phyloP scores from a whole-genome alignment of 2,113 vertebrate genomes.

The Centropus bengalensis region DNA sequence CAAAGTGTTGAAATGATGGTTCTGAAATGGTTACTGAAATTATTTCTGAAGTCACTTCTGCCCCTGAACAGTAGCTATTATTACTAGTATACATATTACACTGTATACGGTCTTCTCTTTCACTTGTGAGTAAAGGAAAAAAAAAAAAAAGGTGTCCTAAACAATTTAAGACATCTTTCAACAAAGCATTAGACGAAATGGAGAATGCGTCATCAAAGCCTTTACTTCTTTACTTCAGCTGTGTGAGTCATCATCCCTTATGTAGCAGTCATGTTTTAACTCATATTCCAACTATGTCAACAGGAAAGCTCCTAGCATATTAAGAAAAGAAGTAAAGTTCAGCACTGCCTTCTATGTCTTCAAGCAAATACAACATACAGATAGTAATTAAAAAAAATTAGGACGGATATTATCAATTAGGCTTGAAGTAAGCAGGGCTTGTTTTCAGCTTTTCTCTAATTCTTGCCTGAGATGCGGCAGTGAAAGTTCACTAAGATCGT shows the following conservation, averaged over 20 bases:
- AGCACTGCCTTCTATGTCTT: background rate
- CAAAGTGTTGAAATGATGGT: background rate
- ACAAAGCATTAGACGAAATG: background rate
- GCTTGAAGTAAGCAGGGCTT: background rate
- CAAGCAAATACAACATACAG: background rate
- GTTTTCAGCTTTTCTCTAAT: background rate
- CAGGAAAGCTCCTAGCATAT: background rate
- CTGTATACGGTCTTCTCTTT: background rate
- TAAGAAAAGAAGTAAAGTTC: background rate
- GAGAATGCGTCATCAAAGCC: background rate
- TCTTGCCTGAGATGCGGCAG: background rate
- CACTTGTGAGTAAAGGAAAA: background rate
- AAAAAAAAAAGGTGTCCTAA: background rate
- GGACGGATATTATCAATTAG: background rate
- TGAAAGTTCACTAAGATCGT: background rate
- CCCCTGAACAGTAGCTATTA: background rate
- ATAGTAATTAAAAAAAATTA: slow-evolving; percentile 10
- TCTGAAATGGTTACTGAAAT: background rate
- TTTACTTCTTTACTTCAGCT: background rate
- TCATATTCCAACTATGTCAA: background rate
- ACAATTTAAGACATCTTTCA: background rate
- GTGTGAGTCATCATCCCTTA: background rate
- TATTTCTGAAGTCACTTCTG: background rate
- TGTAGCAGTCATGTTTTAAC: background rate
- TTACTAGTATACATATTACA: background rate